These are phyloP conservation scores for Fratercula arctica DNA, from an alignment of 2,797 vertebrate genomes.

Conservation along the genomic window DNA sequence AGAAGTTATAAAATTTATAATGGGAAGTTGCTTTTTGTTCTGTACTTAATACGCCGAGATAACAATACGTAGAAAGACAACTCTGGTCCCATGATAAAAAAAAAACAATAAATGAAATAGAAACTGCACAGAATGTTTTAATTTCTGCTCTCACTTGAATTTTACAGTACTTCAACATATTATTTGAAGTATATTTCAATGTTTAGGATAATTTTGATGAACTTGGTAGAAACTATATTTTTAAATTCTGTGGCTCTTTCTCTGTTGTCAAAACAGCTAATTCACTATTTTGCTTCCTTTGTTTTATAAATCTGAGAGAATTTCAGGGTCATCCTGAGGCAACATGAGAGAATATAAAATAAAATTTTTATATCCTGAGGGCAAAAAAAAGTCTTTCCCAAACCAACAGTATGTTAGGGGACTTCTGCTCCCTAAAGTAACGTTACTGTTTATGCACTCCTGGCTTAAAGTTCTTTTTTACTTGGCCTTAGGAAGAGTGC, in stretches of 20 bases:
- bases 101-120: neutral
- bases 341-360: conserved; percentile 60
- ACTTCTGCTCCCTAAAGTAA: conserved; percentile 77
- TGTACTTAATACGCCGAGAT: neutral
- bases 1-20: neutral
- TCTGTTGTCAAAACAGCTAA: conserved; percentile 22
- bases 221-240: neutral
- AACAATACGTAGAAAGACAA: neutral
- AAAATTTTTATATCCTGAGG: conserved; percentile 71
- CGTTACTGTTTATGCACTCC: conserved; percentile 70
- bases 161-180: neutral
- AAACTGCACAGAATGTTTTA: neutral
- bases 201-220: neutral
- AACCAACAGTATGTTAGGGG: conserved; percentile 78
- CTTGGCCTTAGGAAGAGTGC: conserved; percentile 57
- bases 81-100: neutral
- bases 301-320: conserved; percentile 49
- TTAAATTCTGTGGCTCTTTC: neutral
- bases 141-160: neutral
- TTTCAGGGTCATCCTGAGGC: conserved; percentile 56
- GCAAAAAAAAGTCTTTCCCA: conserved; percentile 72
- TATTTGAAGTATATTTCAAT: neutral
- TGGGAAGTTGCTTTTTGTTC: conserved; percentile 11
- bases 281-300: conserved; percentile 18
- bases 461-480: conserved; percentile 70